Evolutionary conservation across 2,888 invertebrate genomes (phyloP), one percentile per base, ranked within the genome.

Genomic region (Furcula furcula): DNA sequence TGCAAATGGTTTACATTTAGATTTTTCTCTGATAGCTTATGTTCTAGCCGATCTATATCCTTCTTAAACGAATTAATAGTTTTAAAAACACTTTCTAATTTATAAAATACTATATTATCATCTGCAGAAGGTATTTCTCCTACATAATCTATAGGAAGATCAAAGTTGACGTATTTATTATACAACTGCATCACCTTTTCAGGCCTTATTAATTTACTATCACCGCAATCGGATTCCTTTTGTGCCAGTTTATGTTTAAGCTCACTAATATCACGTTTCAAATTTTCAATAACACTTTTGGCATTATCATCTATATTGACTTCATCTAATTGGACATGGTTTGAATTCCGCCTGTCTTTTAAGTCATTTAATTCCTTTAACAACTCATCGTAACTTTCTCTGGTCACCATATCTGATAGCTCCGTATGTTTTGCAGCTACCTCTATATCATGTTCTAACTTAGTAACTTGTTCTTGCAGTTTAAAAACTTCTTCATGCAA

Each of bases 41-140:
- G 90, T 56, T 92, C 90, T 29, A 92, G 70, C 2, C 65, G 53
- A 44, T 91, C 91, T n/a, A 91, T 84, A 57, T 91, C 91, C 59
- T 84, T 90, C 70, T 91, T 91, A 40, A 90, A 91, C 9, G 91
- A 90, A 40, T 87, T 78, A 0, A 93, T 62, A 10, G 90, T 77
- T 66, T 90, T 91, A 37, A 92, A 90, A 23, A 76, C 82, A 45
- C 78, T 81, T 71, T 91, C 90, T 31, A 91, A 65, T 75, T 91
- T 90, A 38, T 69, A 76, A 14, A 83, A 46, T 1, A 81, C 66
- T 36, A 78, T 60, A 43, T 77, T 84, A 43, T 83, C 84, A 28
- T 73, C 69, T 3, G 75, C 65, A 9, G 82, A 69, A 11, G 88
- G 80, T 34, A 85, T 86, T 68, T 86, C 85, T 4, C 87, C 86